These are phyloP conservation scores for Thaumatotibia leucotreta DNA, from an alignment of 1,140 invertebrate genomes.

Conservation along the genomic window DNA sequence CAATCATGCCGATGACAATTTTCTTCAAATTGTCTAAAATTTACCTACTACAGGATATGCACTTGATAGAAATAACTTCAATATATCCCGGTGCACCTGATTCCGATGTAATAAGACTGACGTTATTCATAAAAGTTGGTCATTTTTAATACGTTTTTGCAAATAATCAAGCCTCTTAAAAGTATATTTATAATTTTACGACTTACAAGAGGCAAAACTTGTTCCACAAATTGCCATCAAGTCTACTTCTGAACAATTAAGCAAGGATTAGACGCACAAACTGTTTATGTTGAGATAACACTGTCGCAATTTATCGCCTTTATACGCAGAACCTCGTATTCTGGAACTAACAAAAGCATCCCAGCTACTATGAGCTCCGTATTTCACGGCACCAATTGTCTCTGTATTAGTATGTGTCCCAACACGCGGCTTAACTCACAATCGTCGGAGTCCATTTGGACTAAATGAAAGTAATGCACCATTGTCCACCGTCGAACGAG, in stretches of 20 bases:
- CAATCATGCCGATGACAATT: too few species aligned
- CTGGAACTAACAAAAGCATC: background rate
- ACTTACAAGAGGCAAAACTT: too few species aligned
- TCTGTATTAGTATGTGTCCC: constrained; percentile 11
- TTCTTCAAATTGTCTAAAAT: too few species aligned
- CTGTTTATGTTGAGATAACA: background rate
- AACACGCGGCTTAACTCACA: constrained; percentile 18
- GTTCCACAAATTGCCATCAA: too few species aligned
- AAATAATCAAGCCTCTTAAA: too few species aligned
- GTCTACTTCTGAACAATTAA: background rate
- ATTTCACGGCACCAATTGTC: constrained; percentile 2
- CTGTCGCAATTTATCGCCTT: background rate
- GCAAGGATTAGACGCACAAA: background rate
- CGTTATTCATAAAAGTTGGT: too few species aligned
- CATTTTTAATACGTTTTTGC: too few species aligned
- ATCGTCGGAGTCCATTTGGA: constrained; percentile 29
- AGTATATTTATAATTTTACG: background rate
- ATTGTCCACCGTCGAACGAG: constrained; percentile 51
- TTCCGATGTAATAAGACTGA: too few species aligned
- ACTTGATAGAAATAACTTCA: too few species aligned
- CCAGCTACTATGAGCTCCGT: background rate
- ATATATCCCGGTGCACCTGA: too few species aligned
- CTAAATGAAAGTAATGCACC: constrained; percentile 58
- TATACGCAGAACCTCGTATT: background rate
- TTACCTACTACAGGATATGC: too few species aligned